These are phyloP conservation scores for Microhierax caerulescens DNA, from an alignment of 2,797 vertebrate species.

Conservation along the genomic window DNA sequence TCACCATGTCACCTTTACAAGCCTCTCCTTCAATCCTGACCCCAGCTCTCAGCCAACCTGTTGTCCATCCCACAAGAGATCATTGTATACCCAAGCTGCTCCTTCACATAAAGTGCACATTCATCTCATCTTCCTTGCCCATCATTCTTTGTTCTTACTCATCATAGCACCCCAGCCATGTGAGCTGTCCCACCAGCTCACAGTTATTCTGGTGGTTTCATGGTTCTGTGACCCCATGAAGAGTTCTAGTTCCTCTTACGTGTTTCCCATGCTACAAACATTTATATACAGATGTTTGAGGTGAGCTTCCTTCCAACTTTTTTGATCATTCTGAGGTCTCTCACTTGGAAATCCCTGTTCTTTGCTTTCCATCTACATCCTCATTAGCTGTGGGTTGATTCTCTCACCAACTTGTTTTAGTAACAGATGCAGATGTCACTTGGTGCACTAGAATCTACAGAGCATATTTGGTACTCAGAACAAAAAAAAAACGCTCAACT, in stretches of 20 bases:
- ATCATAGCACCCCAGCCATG: too few relatives aligned
- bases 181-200: neutral
- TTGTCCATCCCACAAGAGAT: neutral
- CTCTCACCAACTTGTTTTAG: neutral
- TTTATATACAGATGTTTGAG: neutral
- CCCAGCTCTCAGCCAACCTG: neutral
- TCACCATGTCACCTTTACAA: neutral
- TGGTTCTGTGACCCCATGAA: neutral
- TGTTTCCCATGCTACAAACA: neutral
- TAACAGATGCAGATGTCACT: neutral
- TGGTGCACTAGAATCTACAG: neutral
- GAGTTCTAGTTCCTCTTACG: neutral
- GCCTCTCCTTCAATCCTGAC: neutral
- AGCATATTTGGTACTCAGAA: neutral
- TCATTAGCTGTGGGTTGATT: neutral
- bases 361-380: neutral
- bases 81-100: neutral
- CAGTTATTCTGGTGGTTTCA: neutral
- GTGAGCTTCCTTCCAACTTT: neutral
- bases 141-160: neutral
- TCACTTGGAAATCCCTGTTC: neutral
- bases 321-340: neutral
- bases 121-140: neutral
- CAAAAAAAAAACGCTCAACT: neutral
- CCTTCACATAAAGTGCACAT: neutral